A percentile compares a stretch with the other conserved stretches of the same genome.
Evolutionary conservation across 2,888 invertebrate genomes (phyloP).

Genomic region (Pristionchus fissidentatus): DNA sequence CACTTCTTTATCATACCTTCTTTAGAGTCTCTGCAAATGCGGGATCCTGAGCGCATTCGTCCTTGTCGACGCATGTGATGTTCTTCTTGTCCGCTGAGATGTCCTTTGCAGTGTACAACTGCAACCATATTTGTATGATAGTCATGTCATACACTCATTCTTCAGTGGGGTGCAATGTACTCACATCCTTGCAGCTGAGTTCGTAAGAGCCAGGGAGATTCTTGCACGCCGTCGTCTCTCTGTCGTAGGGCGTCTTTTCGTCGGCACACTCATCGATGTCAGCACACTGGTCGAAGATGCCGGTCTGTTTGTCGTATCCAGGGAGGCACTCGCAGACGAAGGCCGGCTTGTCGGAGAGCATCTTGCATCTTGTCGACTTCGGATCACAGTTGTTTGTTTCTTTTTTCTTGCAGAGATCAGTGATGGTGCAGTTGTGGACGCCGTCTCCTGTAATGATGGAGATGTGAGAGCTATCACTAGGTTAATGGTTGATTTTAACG

Average conservation of each 20-base stretch:
- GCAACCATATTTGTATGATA: background rate
- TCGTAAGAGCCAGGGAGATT: slow-evolving; percentile 34
- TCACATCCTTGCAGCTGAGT: slow-evolving; percentile 31
- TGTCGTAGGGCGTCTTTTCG: slow-evolving; percentile 30
- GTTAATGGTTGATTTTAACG: no score
- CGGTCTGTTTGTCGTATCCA: slow-evolving; percentile 7
- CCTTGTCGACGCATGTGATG: slow-evolving; percentile 39
- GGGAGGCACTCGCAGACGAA: slow-evolving; percentile 43
- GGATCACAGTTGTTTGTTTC: slow-evolving; percentile 24
- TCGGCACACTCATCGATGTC: slow-evolving; percentile 45
- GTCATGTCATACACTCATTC: background rate
- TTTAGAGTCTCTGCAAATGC: slow-evolving; percentile 37
- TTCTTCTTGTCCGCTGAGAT: slow-evolving; percentile 30
- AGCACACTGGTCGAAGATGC: background rate
- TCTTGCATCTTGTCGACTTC: slow-evolving; percentile 33
- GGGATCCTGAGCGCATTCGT: slow-evolving; percentile 45
- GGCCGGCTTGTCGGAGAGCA: slow-evolving; percentile 39
- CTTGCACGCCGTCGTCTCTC: slow-evolving; percentile 17
- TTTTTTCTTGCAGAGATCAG: slow-evolving; percentile 21
- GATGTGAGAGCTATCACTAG: background rate
- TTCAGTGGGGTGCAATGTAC: background rate
- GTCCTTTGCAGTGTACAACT: slow-evolving; percentile 1
- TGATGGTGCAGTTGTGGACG: slow-evolving; percentile 15
- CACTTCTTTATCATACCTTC: background rate
- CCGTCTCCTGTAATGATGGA: slow-evolving; percentile 30